Evolutionary conservation across 1,140 invertebrate species (phyloP).

Genomic region (Alviniconcha marisindica): DNA sequence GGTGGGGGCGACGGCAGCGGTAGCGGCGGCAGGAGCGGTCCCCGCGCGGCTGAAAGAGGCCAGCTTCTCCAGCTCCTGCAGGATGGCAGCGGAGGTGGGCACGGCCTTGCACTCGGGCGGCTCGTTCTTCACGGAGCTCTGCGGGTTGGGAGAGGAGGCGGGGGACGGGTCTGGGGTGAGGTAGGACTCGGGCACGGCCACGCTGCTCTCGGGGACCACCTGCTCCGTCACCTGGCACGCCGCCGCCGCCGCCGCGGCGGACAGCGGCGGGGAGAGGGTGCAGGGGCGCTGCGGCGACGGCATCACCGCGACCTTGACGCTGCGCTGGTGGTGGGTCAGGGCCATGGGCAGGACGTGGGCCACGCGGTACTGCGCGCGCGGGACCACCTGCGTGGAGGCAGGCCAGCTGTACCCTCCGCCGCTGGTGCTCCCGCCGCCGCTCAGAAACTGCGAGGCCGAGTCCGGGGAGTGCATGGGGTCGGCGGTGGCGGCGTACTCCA

Average conservation of each 20-base stretch:
- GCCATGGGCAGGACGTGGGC: constrained; percentile 10
- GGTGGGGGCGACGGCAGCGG: background rate
- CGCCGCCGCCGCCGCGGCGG: background rate
- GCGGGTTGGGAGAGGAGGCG: constrained; percentile 64
- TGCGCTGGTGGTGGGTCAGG: constrained; percentile 13
- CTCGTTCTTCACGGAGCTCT: constrained; percentile 41
- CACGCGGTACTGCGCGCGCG: constrained; percentile 32
- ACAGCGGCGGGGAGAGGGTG: constrained; percentile 4
- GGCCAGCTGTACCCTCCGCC: background rate
- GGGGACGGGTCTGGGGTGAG: constrained; percentile 71
- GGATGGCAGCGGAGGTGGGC: constrained; percentile 42
- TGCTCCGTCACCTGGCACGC: constrained; percentile 54
- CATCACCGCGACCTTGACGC: background rate
- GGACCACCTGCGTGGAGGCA: constrained; percentile 7
- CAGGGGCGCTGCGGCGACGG: constrained; percentile 1
- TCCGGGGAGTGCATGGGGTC: constrained; percentile 29
- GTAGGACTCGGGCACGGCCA: constrained; percentile 65
- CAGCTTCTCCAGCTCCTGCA: constrained; percentile 47
- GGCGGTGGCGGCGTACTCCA: constrained; percentile 21
- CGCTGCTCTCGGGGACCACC: constrained; percentile 64
- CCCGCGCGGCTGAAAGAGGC: constrained; percentile 52
- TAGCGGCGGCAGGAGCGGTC: constrained; percentile 44
- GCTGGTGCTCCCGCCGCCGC: background rate
- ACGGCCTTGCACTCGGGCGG: constrained; percentile 42
- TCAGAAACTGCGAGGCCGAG: constrained; percentile 21